Base-by-base conservation (phyloP, 1,140 invertebrate species). In the Zophobas morio region DNA sequence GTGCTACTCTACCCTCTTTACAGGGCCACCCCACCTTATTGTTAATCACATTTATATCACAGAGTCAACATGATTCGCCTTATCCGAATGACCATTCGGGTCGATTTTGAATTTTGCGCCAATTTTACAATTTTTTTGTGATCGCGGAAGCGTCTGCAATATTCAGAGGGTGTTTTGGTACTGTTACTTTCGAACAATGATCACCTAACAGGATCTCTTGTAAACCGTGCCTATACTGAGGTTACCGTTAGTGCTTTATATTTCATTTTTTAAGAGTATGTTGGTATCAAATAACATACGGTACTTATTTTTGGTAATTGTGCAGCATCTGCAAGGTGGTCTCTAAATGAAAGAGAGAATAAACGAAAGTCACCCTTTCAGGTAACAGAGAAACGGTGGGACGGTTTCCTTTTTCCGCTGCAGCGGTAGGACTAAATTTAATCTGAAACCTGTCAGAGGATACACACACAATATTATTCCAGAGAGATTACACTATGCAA, bases 1-100 rank as follows among this genome's bases (percentile, higher is more conserved):
- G 63, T 57, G 51, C 54, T 33, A 40, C 53, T 75, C 54, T 53
- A 73, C 66, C 47, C 74, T 75, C 66, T 72, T 57, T 57, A 57
- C 32, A 51, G 56, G 75, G 66, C 70, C 75, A 79, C 75, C 78
- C 78, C 51, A 78, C 79, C 74, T 77, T 53, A 78, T 72, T 82
- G 74, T 75, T 82, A 81, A 82, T 82, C 81, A 80, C 79, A 80
- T 80, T 79, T 81, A 72, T 79, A 81, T 81, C 78, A 70, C 56
- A 39, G 74, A 78, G 75, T 47, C 72, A 77, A 77, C 71, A 79
- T 75, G 74, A 53, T 76, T 42, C 53, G 57, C 77, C 34, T 71
- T 78, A 8, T 60, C 35, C 35, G 56, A 49, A 32, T 71, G n/a
- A 71, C 34, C 33, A 36, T 40, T 71, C 8, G 3, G 42, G 3